Percentiles rank a stretch among this genome's conserved stretches.
These are phyloP conservation scores for Camptogramma bilineatum DNA, from an alignment of 2,888 invertebrate species.

Conservation along the genomic window DNA sequence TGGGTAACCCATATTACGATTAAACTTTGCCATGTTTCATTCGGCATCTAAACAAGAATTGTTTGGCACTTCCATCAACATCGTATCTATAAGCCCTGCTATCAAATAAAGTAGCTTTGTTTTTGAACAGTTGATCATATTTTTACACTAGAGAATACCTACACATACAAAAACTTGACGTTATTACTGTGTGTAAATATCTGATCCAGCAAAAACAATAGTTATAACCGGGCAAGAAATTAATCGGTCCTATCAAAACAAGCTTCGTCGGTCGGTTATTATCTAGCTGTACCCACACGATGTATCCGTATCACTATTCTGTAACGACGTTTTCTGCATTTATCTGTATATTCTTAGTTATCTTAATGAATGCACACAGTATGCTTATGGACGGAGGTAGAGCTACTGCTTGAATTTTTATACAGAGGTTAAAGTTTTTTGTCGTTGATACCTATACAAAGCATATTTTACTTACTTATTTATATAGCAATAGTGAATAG, in stretches of 20 bases:
- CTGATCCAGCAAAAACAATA: neutral
- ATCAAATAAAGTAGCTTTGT: neutral
- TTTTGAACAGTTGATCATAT: neutral
- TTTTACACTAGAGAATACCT: neutral
- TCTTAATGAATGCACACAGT: too few relatives aligned
- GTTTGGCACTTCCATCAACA: neutral
- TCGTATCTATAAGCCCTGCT: neutral
- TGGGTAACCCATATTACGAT: neutral
- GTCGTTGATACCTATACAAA: too few relatives aligned
- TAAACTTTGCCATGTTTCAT: neutral
- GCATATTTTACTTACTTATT: neutral
- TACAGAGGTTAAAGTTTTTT: too few relatives aligned
- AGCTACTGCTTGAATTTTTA: too few relatives aligned
- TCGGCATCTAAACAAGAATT: neutral
- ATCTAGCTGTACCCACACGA: neutral
- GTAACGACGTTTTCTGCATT: neutral
- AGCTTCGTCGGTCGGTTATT: neutral
- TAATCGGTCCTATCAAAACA: conserved; percentile 8
- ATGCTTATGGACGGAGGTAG: too few relatives aligned
- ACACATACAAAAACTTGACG: neutral
- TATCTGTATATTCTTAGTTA: too few relatives aligned
- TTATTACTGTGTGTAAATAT: neutral
- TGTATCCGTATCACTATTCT: neutral
- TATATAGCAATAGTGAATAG: too few relatives aligned
- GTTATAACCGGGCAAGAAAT: neutral